These are phyloP conservation scores for Taenioides sp. DNA, from an alignment of 2,797 vertebrate species.

Conservation along the genomic window DNA sequence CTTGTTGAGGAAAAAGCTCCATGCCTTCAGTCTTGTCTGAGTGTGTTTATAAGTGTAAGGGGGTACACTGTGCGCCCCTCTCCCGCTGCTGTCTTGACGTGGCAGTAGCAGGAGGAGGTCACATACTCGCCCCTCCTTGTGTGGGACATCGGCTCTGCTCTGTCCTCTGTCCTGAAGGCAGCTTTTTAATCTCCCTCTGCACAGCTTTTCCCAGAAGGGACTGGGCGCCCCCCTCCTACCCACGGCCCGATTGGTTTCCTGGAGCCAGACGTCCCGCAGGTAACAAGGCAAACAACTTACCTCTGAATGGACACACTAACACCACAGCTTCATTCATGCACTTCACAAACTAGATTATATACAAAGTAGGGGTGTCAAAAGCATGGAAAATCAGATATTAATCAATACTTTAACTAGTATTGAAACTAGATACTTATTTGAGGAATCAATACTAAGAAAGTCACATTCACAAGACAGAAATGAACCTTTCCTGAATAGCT, in stretches of 20 bases:
- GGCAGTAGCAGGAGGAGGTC: conserved; percentile 49
- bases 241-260: conserved; percentile 76
- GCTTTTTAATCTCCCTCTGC: conserved; percentile 65
- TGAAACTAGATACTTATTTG: no score
- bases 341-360: not conserved
- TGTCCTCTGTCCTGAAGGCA: conserved; percentile 57
- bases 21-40: conserved; percentile 29
- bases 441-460: no score
- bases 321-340: not conserved
- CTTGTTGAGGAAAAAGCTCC: conserved; percentile 19
- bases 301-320: conserved; percentile 5
- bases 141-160: conserved; percentile 25
- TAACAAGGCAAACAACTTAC: conserved; percentile 51
- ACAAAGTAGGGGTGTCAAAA: not conserved
- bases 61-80: conserved; percentile 53
- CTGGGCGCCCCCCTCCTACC: conserved; percentile 68
- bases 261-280: conserved; percentile 77
- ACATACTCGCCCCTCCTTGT: conserved; percentile 44
- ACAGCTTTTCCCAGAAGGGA: conserved; percentile 80
- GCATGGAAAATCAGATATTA: no score
- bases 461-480: no score
- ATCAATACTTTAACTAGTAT: no score
- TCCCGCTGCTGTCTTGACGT: conserved; percentile 21
- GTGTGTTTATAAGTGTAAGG: conserved; percentile 43
- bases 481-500: no score